These are phyloP conservation scores for Clistopyga incitator DNA, from an alignment of 2,888 invertebrate genomes.

Conservation along the genomic window DNA sequence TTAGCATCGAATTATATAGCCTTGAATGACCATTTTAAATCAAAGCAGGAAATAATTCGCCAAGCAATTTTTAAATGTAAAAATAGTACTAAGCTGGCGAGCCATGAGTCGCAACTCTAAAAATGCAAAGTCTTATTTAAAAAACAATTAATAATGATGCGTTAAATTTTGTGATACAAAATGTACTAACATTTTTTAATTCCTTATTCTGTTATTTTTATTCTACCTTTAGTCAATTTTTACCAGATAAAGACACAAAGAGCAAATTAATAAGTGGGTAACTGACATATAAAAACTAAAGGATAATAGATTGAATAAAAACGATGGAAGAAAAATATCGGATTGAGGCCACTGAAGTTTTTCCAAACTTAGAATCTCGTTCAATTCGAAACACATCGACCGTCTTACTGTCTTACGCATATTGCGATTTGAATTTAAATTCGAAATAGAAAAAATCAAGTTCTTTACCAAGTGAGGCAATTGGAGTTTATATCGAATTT, in stretches of 20 bases:
- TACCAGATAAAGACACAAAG: background rate
- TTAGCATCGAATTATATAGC: too few species aligned
- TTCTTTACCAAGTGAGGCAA: too few species aligned
- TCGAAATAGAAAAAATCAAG: too few species aligned
- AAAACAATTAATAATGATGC: slow-evolving; percentile 77
- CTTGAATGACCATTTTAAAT: background rate
- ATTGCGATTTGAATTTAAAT: too few species aligned
- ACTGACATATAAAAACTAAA: background rate
- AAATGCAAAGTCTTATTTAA: slow-evolving; percentile 82
- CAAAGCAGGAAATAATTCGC: background rate
- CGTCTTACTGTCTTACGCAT: too few species aligned
- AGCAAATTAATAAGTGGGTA: background rate
- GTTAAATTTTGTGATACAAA: background rate
- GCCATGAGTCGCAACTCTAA: background rate
- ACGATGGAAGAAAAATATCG: background rate
- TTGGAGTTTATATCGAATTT: too few species aligned
- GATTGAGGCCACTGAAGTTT: background rate
- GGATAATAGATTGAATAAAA: background rate
- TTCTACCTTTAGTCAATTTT: background rate
- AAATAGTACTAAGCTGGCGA: slow-evolving; percentile 6
- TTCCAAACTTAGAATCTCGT: background rate
- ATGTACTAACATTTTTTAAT: background rate
- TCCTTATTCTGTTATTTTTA: background rate
- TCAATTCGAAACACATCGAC: too few species aligned
- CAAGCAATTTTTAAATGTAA: slow-evolving; percentile 3